Evolutionary conservation across 2,888 invertebrate genomes (phyloP).

Genomic region (Hydrotaea cyrtoneurina): DNA sequence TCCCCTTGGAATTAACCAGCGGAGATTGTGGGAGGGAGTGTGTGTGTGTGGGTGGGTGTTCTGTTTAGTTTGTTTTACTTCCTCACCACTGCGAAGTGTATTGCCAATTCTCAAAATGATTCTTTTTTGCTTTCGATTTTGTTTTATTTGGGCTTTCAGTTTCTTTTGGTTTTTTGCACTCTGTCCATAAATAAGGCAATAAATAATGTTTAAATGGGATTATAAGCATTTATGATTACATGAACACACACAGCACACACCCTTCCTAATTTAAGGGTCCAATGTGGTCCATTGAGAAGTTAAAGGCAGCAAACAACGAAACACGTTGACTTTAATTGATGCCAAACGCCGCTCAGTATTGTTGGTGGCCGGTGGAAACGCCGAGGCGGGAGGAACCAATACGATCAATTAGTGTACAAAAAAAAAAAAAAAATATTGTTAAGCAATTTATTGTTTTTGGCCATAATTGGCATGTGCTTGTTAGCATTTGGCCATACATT

Average conservation of each 20-base stretch:
- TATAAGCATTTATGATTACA: slow-evolving; percentile 64
- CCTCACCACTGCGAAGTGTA: not conserved
- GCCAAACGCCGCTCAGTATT: too few relatives aligned
- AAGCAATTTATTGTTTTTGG: not conserved
- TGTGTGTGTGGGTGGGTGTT: slow-evolving; percentile 26
- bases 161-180: not conserved
- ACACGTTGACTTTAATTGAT: too few relatives aligned
- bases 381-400: not conserved
- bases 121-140: slow-evolving; percentile 22
- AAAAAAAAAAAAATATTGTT: not conserved
- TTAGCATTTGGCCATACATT: too few relatives aligned
- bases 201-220: slow-evolving; percentile 69
- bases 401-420: slow-evolving; percentile 15
- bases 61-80: slow-evolving; percentile 2
- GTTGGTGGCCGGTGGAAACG: not conserved
- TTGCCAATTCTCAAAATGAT: slow-evolving; percentile 35
- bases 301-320: too few relatives aligned
- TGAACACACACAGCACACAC: not conserved
- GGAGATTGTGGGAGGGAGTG: not conserved
- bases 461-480: not conserved
- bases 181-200: slow-evolving; percentile 59
- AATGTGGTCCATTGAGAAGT: too few relatives aligned
- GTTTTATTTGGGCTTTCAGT: too few relatives aligned
- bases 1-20: not conserved
- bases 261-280: not conserved